Base-by-base conservation (phyloP, 2,797 vertebrate species). In the Micrastur ruficollis region DNA sequence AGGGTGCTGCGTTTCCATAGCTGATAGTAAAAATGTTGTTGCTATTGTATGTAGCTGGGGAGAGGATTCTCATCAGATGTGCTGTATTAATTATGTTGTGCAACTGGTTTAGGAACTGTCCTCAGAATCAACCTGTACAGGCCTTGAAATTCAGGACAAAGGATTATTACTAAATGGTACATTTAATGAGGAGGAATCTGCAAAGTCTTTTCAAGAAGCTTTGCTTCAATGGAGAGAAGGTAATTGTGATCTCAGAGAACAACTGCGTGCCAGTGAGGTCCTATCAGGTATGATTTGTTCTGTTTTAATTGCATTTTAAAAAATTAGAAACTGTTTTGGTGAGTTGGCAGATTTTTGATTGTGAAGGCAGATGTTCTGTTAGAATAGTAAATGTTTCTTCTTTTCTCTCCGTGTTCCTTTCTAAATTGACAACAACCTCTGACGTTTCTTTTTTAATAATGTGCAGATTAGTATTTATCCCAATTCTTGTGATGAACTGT, bases 121-220 rank as follows among this genome's bases (percentile, higher is more conserved):
- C 78, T 81, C 83, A 73, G 68, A 40, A 78, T 10, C 91, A 38
- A 16, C 55, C 52, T 63, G 21, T 46, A 18, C 53, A 56, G 80
- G 89, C 49, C n/a, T 62, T 50, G 74, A 59, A 27, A 89, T 81
- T 72, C 58, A 62, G 42, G 67, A 55, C 21, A 49, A 47, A 11
- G 83, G 83, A 8, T 97, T 94, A 25, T 96, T 99, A 66, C 93
- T 98, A 40, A 94, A 89, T 62, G 99, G 98, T 78, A 79, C 79
- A 17, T 99, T 98, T 83, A 95, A 98, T 91, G 98, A 99, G 93
- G 98, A 98, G 53, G 97, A 98, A 88, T 99, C 99, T 47, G 96
- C 98, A 5, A 97, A 94, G 85, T 98, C 96, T 82, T 99, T 99
- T 96, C 98, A 98, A 96, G 98, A 99, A 71, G 98, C 97, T 74